phyloP scores from a whole-genome alignment of 2,113 vertebrate genomes.

The Mixornis gularis region DNA sequence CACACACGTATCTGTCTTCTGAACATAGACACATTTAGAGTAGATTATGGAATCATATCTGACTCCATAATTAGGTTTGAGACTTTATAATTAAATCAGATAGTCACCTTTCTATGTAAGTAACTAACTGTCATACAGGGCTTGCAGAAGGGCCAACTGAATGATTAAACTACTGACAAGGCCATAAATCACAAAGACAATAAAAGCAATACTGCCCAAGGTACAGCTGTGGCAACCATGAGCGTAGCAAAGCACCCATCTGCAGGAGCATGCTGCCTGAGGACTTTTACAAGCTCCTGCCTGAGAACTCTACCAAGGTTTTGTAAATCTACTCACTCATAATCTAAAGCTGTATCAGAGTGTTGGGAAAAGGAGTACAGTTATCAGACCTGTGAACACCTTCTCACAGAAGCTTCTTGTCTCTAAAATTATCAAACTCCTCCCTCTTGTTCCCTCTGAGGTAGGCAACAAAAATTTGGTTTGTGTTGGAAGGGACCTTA shows the following conservation, averaged over 20 bases:
- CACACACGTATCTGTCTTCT: neutral
- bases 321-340: neutral
- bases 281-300: neutral
- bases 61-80: constrained; percentile 52
- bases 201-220: constrained; percentile 22
- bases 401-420: neutral
- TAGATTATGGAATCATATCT: constrained; percentile 51
- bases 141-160: neutral
- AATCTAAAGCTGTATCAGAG: neutral
- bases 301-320: neutral
- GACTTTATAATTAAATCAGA: constrained; percentile 49
- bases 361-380: neutral
- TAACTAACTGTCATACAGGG: neutral
- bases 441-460: neutral
- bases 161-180: constrained; percentile 3
- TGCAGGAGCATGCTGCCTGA: neutral
- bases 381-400: neutral
- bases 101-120: constrained; percentile 46
- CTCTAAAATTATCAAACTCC: neutral
- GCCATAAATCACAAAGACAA: constrained; percentile 43
- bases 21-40: neutral
- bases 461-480: neutral
- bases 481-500: neutral
- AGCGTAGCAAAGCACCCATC: neutral
- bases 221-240: neutral